phyloP scores from a whole-genome alignment of 1,140 invertebrate species.

The Manduca sexta region DNA sequence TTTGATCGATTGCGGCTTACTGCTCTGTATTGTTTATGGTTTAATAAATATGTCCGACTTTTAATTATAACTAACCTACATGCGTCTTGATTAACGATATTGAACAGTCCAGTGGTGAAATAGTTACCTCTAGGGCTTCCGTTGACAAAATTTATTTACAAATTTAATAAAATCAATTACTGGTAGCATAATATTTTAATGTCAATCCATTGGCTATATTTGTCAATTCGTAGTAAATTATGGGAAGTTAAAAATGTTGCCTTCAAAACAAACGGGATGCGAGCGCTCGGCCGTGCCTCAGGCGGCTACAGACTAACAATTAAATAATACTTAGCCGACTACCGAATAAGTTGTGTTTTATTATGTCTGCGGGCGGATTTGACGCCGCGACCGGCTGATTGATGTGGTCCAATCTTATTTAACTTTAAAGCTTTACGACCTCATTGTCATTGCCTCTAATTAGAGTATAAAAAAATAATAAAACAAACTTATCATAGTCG shows the following conservation, averaged over 20 bases:
- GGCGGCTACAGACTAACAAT: conserved; percentile 58
- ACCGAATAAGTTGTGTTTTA: conserved; percentile 62
- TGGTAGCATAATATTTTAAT: neutral
- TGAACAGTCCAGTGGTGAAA: no score
- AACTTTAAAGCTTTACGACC: neutral
- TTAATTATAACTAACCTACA: neutral
- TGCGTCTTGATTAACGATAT: neutral
- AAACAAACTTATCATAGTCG: no score
- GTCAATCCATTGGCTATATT: neutral
- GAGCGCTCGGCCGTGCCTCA: conserved; percentile 27
- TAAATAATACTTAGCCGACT: conserved; percentile 67
- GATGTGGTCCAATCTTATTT: conserved; percentile 27
- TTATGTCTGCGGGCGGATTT: conserved; percentile 59
- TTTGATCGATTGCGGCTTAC: conserved; percentile 44
- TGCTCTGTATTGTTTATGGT: conserved; percentile 16
- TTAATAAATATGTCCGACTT: neutral
- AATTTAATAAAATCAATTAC: neutral
- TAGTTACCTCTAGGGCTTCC: no score
- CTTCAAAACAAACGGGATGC: conserved; percentile 29
- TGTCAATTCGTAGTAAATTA: conserved; percentile 12
- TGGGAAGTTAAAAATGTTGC: conserved; percentile 17
- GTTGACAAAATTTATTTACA: neutral
- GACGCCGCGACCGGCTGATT: conserved; percentile 51
- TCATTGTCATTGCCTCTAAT: conserved; percentile 1
- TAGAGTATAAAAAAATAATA: neutral